Base-by-base conservation (phyloP, 2,113 vertebrate species). In the Daubentonia madagascariensis region DNA sequence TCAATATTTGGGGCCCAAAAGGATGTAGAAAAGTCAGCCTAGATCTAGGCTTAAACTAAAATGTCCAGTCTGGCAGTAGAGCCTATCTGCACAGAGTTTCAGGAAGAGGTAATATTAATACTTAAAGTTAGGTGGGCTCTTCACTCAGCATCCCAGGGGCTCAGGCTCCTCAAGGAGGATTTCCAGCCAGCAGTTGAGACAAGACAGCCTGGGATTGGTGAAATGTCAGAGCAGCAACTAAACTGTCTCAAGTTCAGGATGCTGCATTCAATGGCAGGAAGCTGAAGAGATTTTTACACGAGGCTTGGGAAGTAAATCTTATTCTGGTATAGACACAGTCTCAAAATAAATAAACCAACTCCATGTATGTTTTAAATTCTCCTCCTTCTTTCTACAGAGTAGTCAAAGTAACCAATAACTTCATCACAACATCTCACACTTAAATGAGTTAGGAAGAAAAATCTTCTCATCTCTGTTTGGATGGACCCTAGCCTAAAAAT, bases 331-430 rank as follows among this genome's bases (percentile, higher is more conserved):
- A 87, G 65, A 95, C 18, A 78, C 12, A 68, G n/a, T 37, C 30
- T 65, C 43, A 85, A 91, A 76, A 54, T 35, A 70, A 85, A 61
- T 59, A 84, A 76, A 9, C 25, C 35, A 94, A 63, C 17, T 90
- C 30, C 25, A 32, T 3, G 20, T 45, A 50, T 83, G 22, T 48
- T 70, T 97, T 94, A 81, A 97, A 78, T 93, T 75, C 12, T 72
- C n/a, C 28, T 43, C 37, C 70, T 75, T 85, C 43, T 93, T 73
- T 92, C 52, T 84, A 63, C 1, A 28, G 59, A 79, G 81, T 22
- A 54, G 28, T 93, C 80, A 90, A 96, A 96, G 12, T 88, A 79
- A 81, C 22, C 25, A 90, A 14, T 78, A 88, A 93, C 25, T 94
- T n/a, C 40, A 78, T 37, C 40, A 50, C 63, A 83, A 87, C 67